Percentiles rank a stretch among this genome's conserved stretches.
Conservation (phyloP, 2,888 invertebrate species). For the Cryptosula pallasiana region DNA sequence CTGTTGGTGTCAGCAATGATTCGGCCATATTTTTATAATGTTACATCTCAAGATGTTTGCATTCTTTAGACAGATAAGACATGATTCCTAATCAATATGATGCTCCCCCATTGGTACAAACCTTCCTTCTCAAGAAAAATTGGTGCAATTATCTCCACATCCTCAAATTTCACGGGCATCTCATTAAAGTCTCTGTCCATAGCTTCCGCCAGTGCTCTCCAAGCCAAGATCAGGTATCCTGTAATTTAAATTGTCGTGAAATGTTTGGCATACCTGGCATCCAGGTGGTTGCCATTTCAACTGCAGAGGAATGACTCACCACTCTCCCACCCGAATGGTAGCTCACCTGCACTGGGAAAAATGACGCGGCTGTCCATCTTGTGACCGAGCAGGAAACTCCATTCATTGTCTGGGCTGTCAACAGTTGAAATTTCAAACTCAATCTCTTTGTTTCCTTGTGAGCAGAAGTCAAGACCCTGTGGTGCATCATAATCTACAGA, state of each 20-base stretch:
- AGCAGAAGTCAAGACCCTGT: conserved; percentile 27
- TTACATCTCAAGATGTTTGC: too few relatives aligned
- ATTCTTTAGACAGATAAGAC: too few relatives aligned
- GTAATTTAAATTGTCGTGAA: too few relatives aligned
- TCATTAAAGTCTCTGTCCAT: conserved; percentile 59
- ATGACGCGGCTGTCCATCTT: conserved; percentile 81
- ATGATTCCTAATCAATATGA: too few relatives aligned
- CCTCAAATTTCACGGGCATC: conserved; percentile 78
- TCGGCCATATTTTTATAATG: too few relatives aligned
- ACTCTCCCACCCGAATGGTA: too few relatives aligned
- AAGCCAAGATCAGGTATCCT: conserved; percentile 60
- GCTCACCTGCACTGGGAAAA: conserved; percentile 80
- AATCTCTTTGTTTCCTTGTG: conserved; percentile 25
- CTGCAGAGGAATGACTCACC: too few relatives aligned
- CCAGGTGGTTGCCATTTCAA: too few relatives aligned
- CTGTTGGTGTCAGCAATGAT: too few relatives aligned
- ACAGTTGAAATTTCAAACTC: conserved; percentile 32
- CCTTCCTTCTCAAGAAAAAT: conserved; percentile 72
- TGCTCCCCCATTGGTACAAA: too few relatives aligned
- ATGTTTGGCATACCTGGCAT: too few relatives aligned
- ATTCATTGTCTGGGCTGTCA: conserved; percentile 49
- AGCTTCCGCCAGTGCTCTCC: conserved; percentile 55
- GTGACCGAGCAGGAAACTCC: conserved; percentile 69
- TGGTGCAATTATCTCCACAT: conserved; percentile 85
- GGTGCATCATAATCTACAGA: conserved; percentile 69